Evolutionary conservation across 2,113 vertebrate genomes (phyloP).

Genomic region (Hoplias malabaricus): DNA sequence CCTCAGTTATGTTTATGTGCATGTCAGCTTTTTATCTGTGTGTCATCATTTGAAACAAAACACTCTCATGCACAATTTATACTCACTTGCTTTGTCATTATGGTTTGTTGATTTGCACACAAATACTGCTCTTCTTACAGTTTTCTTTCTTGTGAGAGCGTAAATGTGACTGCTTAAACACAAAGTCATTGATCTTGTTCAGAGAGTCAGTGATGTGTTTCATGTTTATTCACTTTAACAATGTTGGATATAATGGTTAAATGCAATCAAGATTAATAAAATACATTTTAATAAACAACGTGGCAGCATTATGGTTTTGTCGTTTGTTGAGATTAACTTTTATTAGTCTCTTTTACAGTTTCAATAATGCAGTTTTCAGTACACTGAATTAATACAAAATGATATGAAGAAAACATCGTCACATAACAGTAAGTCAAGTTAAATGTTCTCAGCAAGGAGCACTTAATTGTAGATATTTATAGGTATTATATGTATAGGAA

Average conservation of each 20-base stretch:
- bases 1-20: neutral
- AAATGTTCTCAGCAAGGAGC: too few relatives aligned
- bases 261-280: neutral
- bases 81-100: constrained; percentile 58
- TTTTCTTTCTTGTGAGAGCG: constrained; percentile 16
- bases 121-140: neutral
- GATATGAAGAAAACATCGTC: neutral
- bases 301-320: neutral
- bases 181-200: neutral
- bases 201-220: neutral
- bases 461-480: too few relatives aligned
- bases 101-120: constrained; percentile 19
- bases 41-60: constrained; percentile 47
- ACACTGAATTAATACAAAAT: neutral
- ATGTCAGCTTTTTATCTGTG: constrained; percentile 51
- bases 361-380: neutral
- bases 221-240: neutral
- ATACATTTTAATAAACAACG: neutral
- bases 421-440: neutral
- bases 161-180: constrained; percentile 18
- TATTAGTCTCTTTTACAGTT: too few relatives aligned
- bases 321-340: too few relatives aligned
- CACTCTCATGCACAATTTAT: constrained; percentile 19
- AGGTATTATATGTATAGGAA: neutral
- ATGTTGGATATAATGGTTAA: neutral